Evolutionary conservation across 2,113 vertebrate genomes (phyloP), one percentile per base, ranked within the genome.

Genomic region (Microtus pennsylvanicus): DNA sequence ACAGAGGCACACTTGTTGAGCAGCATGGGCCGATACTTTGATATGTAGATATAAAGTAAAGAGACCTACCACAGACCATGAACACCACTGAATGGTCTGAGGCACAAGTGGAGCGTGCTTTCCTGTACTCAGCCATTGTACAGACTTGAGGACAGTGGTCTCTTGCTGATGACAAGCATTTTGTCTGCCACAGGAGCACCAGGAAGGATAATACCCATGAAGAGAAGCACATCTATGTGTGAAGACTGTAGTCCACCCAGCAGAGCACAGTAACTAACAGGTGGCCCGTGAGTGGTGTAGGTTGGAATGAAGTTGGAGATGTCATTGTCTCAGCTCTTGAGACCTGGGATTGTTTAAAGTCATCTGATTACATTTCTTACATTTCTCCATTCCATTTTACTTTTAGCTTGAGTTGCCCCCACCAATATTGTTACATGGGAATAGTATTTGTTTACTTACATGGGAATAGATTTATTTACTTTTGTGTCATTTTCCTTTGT

Each of bases 121-220:
- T 94, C 2, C 35, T 96, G 19, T 19, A 3, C 3, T 96, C 70
- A 0, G 76, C 55, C 8, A 69, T 74, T 42, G 65, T 88, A 50
- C 42, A n/a, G 22, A 58, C n/a, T 74, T 90, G 47, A 96, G 65
- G 10, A 97, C 92, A 47, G 8, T 80, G 85, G 10, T 95, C 93
- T 1, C 94, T 82, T 7, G 81, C 95, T 77, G 61, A 96, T 38
- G 11, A 70, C 42, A n/a, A 97, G 61, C 96, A 97, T 94, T 78
- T 96, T 98, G 75, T 97, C 93, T n/a, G 95, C 95, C 45, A 91
- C 63, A 75, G 94, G 89, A 52, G 91, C 45, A 97, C 97, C 50
- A 96, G 89, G n/a, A 97, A 94, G 65, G 97, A 97, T 5, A 97
- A 52, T 7, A 96, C 96, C 35, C 55, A 21, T 76, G 97, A 91